These are phyloP conservation scores for Halichondria panicea DNA, from an alignment of 37 sponge, comb jelly and placozoan species.

Conservation along the genomic window DNA sequence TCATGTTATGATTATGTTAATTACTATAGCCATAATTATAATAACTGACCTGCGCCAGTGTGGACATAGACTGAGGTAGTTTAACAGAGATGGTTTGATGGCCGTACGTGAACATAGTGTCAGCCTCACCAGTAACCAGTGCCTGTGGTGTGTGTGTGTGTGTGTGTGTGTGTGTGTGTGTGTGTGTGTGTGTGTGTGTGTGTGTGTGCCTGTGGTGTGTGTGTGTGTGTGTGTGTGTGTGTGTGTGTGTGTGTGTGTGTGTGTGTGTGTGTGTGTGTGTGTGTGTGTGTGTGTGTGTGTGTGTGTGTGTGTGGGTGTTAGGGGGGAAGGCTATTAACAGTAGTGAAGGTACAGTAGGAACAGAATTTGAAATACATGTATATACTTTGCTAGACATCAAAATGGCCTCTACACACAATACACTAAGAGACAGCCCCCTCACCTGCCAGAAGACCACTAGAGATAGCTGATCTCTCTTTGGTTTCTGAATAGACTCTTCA, in stretches of 20 bases:
- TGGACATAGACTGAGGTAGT: constrained; percentile 50
- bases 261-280: too few relatives aligned
- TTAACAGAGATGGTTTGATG: constrained; percentile 38
- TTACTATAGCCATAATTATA: neutral
- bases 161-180: neutral
- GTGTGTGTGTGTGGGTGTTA: too few relatives aligned
- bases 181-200: neutral
- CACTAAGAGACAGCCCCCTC: neutral
- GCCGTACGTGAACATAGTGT: constrained; percentile 44
- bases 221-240: neutral
- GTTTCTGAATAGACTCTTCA: neutral
- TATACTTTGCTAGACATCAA: neutral
- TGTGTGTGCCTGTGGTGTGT: too few relatives aligned
- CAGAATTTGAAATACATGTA: neutral
- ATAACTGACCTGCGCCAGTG: constrained; percentile 31
- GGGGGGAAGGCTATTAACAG: too few relatives aligned
- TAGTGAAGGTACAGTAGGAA: too few relatives aligned
- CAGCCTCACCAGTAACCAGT: constrained; percentile 17
- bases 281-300: too few relatives aligned
- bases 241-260: too few relatives aligned
- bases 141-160: too few relatives aligned
- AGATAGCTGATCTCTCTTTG: constrained; percentile 17
- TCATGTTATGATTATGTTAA: too few relatives aligned
- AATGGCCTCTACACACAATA: neutral
- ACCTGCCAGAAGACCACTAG: constrained; percentile 63